Evolutionary conservation across 2,797 vertebrate genomes (phyloP).

Genomic region (Triplophysa yarkandensis): DNA sequence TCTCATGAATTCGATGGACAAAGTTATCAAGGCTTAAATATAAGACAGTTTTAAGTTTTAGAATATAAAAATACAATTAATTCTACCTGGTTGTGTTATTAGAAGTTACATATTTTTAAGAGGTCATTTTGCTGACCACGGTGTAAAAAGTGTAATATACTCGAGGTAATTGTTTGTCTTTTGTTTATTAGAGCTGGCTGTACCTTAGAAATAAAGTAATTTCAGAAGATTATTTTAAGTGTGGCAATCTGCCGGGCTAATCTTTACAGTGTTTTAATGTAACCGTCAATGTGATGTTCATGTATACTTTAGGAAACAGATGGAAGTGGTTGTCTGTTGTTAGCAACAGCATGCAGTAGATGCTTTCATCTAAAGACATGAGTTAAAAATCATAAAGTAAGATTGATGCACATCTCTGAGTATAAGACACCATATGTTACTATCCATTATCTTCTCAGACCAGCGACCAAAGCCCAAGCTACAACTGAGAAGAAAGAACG

Average conservation of each 20-base stretch:
- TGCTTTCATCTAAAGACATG: neutral
- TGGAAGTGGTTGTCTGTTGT: neutral
- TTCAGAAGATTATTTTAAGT: neutral
- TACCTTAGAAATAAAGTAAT: neutral
- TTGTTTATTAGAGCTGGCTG: neutral
- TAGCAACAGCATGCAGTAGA: neutral
- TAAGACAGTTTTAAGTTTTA: neutral
- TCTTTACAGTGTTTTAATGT: neutral
- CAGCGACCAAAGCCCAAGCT: constrained; percentile 80
- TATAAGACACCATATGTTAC: neutral
- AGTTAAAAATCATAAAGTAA: neutral
- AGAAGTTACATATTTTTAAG: neutral
- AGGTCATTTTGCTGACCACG: neutral
- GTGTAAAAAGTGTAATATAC: neutral
- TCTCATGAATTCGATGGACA: no score
- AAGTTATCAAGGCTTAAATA: no score
- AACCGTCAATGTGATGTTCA: neutral
- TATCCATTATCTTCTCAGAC: constrained; percentile 72
- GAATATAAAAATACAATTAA: no score
- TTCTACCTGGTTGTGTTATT: neutral
- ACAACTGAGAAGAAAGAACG: constrained; percentile 90
- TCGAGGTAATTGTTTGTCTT: neutral
- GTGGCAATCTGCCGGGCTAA: neutral
- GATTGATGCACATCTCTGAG: neutral
- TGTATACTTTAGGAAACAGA: neutral